These are phyloP conservation scores for Trachops cirrhosus DNA, from an alignment of 2,797 vertebrate species.

Conservation along the genomic window DNA sequence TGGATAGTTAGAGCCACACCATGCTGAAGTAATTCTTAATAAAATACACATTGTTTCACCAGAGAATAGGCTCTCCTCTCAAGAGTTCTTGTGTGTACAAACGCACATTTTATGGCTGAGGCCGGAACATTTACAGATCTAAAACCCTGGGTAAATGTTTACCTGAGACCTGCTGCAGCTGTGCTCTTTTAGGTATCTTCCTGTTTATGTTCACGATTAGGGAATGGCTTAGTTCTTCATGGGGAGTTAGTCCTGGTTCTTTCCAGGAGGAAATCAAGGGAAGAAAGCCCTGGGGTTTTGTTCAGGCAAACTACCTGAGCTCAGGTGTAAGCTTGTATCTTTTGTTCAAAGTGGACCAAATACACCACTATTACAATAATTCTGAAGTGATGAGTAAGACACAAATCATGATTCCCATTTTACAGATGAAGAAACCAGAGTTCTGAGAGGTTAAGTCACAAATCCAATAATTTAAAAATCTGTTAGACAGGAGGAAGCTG, in stretches of 20 bases:
- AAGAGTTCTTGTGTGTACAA: neutral
- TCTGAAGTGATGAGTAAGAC: neutral
- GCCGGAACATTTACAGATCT: neutral
- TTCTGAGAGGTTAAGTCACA: neutral
- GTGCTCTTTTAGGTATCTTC: neutral
- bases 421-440: neutral
- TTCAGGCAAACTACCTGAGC: neutral
- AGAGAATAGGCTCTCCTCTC: neutral
- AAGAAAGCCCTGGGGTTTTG: neutral
- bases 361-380: accelerated
- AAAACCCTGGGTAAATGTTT: neutral
- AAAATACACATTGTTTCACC: neutral
- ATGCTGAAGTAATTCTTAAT: neutral
- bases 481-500: neutral
- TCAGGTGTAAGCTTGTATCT: neutral
- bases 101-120: neutral
- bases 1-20: neutral
- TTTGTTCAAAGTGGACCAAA: neutral
- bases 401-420: neutral
- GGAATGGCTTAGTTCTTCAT: neutral
- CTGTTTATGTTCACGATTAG: neutral
- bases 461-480: neutral
- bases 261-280: neutral
- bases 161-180: neutral
- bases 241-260: neutral